Evolutionary conservation across 2,113 vertebrate genomes (phyloP), one percentile per base, ranked within the genome.

Genomic region (Neolamprologus modestus): DNA sequence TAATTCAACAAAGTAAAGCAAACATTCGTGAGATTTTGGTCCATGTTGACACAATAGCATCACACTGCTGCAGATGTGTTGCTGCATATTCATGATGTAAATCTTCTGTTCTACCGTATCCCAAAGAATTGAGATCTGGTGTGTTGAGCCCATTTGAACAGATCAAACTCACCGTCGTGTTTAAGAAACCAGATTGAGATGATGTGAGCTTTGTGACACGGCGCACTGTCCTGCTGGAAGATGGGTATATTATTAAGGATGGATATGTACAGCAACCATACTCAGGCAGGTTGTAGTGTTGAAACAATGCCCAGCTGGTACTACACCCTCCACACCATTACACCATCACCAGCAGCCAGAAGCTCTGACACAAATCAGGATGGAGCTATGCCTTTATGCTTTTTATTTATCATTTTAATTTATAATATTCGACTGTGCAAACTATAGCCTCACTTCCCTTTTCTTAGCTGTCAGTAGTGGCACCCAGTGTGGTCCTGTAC

Each of bases 271-370:
- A 13, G 61, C 19, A 5, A 66, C 61, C 10, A 66, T 66, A 66
- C 19, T 37, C 7, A 66, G 61, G 19, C 10, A n/a, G 7, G 61
- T 21, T 66, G 33, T 66, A 37, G 19, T 1, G 19, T 37, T 21
- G 19, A 66, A 66, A 66, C 17, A 35, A 33, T 63, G 61, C 61
- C 28, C 31, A 63, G 31, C 9, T 35, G 61, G 0, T n/a, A 66
- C 61, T 66, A 66, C 33, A n/a, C 4, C 9, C 16, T 3, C 5
- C 59, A 63, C 28, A 33, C 0, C 0, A 33, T 63, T 63, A 63
- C 28, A 35, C 28, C 28, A 63, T 0, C 28, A 63, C 0, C 17
- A 35, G 0, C 31, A 66, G 31, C 61, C 61, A 0, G 1, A 63
- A 35, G 6, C 31, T 0, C 17, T 37, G 6, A 66, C 0, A 3